phyloP scores from a whole-genome alignment of 2,888 invertebrate species.

The Drosophila leonis region DNA sequence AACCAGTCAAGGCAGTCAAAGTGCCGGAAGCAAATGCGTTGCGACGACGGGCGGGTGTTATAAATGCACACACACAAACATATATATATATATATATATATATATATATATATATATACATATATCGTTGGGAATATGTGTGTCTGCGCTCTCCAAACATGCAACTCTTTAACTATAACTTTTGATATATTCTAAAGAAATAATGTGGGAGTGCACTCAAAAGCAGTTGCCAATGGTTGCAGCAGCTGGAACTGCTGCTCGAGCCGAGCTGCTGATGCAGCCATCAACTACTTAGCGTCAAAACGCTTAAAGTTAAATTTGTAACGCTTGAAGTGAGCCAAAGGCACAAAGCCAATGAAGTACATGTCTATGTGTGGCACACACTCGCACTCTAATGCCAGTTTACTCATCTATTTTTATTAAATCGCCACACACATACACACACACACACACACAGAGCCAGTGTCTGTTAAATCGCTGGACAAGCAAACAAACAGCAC shows the following conservation, averaged over 20 bases:
- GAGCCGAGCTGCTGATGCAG: slow-evolving; percentile 6
- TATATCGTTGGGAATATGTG: slow-evolving; percentile 14
- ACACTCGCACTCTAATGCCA: slow-evolving; percentile 55
- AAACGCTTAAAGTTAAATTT: slow-evolving; percentile 80
- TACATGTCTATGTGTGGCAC: slow-evolving; percentile 14
- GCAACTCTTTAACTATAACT: slow-evolving; percentile 79
- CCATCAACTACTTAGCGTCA: slow-evolving; percentile 80
- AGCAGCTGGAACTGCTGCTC: slow-evolving; percentile 14
- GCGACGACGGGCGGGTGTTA: slow-evolving; percentile 35
- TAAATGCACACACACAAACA: slow-evolving; percentile 10
- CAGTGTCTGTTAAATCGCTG: slow-evolving; percentile 42
- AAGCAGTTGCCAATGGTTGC: slow-evolving; percentile 58
- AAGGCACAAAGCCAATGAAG: slow-evolving; percentile 75
- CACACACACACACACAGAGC: slow-evolving; percentile 19
- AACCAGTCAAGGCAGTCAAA: slow-evolving; percentile 60
- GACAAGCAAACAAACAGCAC: slow-evolving; percentile 42
- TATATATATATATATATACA: slow-evolving; percentile 5
- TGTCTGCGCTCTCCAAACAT: slow-evolving; percentile 53
- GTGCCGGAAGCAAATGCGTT: slow-evolving; percentile 67
- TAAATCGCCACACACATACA: slow-evolving; percentile 63
- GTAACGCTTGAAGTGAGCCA: slow-evolving; percentile 75
- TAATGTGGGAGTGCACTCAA: slow-evolving; percentile 74
- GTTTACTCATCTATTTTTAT: slow-evolving; percentile 75
- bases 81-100: slow-evolving; percentile 8
- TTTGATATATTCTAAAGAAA: slow-evolving; percentile 77